A percentile compares a stretch with the other conserved stretches of the same genome.
These are phyloP conservation scores for Idaea dimidiata DNA, from an alignment of 2,888 invertebrate genomes.

Conservation along the genomic window DNA sequence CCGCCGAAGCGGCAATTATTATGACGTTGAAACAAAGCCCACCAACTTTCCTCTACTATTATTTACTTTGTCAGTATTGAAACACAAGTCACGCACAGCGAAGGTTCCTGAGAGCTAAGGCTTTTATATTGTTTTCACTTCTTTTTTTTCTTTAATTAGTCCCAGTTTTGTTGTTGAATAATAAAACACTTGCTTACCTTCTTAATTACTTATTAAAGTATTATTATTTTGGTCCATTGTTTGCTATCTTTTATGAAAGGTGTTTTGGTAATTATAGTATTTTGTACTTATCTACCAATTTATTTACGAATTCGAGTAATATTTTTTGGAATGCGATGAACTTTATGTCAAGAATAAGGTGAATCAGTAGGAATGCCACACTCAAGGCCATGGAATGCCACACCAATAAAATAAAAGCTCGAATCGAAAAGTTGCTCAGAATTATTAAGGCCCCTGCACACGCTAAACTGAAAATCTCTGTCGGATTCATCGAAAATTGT, in stretches of 20 bases:
- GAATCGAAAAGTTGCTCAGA: too few species aligned
- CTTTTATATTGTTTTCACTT: conserved; percentile 51
- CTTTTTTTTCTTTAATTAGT: conserved; percentile 57
- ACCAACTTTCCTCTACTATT: conserved; percentile 34
- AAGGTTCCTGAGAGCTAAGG: conserved; percentile 42
- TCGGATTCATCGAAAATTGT: too few species aligned
- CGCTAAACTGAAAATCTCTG: too few species aligned
- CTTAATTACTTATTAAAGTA: background rate
- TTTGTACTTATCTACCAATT: background rate
- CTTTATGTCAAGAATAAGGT: background rate
- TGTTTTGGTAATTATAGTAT: background rate
- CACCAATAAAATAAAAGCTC: too few species aligned
- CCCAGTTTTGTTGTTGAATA: conserved; percentile 40
- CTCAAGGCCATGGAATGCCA: too few species aligned
- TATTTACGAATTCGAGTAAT: too few species aligned
- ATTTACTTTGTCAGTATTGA: conserved; percentile 41
- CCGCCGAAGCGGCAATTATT: conserved; percentile 27
- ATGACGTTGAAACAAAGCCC: conserved; percentile 30
- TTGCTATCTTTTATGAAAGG: background rate
- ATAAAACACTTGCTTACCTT: conserved; percentile 36
- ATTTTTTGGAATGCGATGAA: background rate
- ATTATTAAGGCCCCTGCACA: too few species aligned
- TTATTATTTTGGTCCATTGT: background rate
- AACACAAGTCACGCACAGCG: conserved; percentile 49
- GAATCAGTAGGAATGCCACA: too few species aligned